Evolutionary conservation across 2,797 vertebrate species (phyloP).

Genomic region (Coendou prehensilis): DNA sequence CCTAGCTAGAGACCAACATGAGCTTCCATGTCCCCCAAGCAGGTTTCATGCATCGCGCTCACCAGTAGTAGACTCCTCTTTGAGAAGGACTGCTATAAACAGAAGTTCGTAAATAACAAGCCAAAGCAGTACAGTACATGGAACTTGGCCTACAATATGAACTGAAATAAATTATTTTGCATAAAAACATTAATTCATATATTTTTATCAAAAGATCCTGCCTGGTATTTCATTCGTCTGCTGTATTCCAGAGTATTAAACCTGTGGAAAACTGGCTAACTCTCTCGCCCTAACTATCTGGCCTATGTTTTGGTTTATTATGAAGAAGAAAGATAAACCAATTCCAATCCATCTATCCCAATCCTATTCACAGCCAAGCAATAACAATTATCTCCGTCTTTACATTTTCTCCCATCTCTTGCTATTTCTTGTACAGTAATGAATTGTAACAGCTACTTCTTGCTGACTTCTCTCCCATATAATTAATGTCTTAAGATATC

Average conservation of each 20-base stretch:
- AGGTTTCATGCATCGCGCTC: background rate
- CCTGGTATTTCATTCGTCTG: background rate
- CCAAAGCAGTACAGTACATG: background rate
- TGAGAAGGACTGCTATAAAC: background rate
- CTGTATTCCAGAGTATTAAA: background rate
- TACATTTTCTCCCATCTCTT: constrained; percentile 89
- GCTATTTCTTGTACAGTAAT: constrained; percentile 91
- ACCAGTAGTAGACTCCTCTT: background rate
- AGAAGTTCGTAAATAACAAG: background rate
- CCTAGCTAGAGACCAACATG: background rate
- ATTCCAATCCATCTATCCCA: constrained; percentile 89
- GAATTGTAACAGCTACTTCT: constrained; percentile 91
- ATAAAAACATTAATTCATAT: constrained; percentile 44
- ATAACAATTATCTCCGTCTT: constrained; percentile 90
- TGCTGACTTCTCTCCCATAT: constrained; percentile 89
- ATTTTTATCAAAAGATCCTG: background rate
- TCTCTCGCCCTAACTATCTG: background rate
- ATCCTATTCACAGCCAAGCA: constrained; percentile 87
- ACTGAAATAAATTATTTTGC: constrained; percentile 30
- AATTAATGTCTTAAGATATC: constrained; percentile 92
- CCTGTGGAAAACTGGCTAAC: background rate
- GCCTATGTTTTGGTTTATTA: constrained; percentile 84
- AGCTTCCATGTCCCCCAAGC: background rate
- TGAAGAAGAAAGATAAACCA: constrained; percentile 88
- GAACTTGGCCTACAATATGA: background rate